Evolutionary conservation across 2,888 invertebrate species (phyloP).

Genomic region (Leptinotarsa haldemani): DNA sequence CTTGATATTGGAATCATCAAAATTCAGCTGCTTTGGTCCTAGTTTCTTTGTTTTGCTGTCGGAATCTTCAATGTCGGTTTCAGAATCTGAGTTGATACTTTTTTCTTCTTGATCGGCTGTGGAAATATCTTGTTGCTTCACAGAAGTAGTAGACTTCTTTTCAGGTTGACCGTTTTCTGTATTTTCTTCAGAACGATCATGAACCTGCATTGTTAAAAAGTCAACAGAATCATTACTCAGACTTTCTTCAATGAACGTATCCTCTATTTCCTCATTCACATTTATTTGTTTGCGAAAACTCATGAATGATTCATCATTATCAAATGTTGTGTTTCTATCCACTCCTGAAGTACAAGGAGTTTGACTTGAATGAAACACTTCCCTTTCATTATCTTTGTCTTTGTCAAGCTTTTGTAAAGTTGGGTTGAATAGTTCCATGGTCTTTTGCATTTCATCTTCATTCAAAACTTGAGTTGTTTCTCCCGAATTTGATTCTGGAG

Average conservation of each 20-base stretch:
- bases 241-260: constrained; percentile 39
- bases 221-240: constrained; percentile 51
- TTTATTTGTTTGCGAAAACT: constrained; percentile 8
- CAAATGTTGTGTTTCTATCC: constrained; percentile 3
- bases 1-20: constrained; percentile 28
- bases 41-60: constrained; percentile 13
- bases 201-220: constrained; percentile 46
- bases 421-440: constrained; percentile 17
- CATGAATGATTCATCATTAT: constrained; percentile 34
- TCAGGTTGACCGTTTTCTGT: not conserved
- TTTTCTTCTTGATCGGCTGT: not conserved
- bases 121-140: not conserved
- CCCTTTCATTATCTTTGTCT: constrained; percentile 3
- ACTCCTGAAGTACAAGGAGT: constrained; percentile 31
- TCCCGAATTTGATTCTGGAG: not conserved
- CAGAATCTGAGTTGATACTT: constrained; percentile 18
- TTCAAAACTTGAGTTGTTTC: constrained; percentile 8
- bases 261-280: constrained; percentile 28
- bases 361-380: constrained; percentile 32
- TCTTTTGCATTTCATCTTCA: constrained; percentile 14
- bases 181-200: not conserved
- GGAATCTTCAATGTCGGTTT: constrained; percentile 27
- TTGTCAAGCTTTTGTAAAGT: not conserved
- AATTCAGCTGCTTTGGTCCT: constrained; percentile 12
- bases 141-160: not conserved